Evolutionary conservation across 64 coral and sea anemone genomes (phyloP).

Genomic region (Exaiptasia diaphana): DNA sequence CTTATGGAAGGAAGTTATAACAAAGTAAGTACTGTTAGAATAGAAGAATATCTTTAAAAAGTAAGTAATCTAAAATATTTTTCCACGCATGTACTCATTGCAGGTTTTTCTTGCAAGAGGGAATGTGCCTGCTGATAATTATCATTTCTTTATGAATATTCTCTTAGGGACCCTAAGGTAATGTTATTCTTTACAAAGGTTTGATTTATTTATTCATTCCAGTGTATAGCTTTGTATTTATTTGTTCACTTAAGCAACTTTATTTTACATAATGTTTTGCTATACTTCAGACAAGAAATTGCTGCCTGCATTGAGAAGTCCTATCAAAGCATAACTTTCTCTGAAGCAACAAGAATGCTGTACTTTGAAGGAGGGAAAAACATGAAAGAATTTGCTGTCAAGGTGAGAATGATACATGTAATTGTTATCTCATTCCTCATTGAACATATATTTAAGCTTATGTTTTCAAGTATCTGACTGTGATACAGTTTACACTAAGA

Average conservation of each 20-base stretch:
- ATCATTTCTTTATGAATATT: constrained; percentile 99
- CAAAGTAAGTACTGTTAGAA: constrained; percentile 40
- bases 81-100: neutral
- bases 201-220: neutral
- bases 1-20: constrained; percentile 98
- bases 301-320: constrained; percentile 92
- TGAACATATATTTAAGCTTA: too few relatives aligned
- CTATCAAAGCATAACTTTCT: constrained; percentile 71
- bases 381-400: constrained; percentile 82
- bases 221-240: neutral
- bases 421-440: too few relatives aligned
- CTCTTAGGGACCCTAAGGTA: constrained; percentile 86
- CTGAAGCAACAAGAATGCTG: constrained; percentile 84
- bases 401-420: too few relatives aligned
- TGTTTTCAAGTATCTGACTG: too few relatives aligned
- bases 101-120: constrained; percentile 95
- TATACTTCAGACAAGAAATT: constrained; percentile 97
- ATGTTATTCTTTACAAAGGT: neutral
- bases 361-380: constrained; percentile 92
- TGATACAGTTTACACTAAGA: too few relatives aligned
- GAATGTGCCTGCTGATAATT: constrained; percentile 93
- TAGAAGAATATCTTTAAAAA: neutral
- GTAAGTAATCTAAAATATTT: neutral
- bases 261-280: neutral
- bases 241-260: neutral